These are phyloP conservation scores for Holothuria scabra DNA, from an alignment of 53 echinoderm and acorn worm genomes.

Conservation along the genomic window DNA sequence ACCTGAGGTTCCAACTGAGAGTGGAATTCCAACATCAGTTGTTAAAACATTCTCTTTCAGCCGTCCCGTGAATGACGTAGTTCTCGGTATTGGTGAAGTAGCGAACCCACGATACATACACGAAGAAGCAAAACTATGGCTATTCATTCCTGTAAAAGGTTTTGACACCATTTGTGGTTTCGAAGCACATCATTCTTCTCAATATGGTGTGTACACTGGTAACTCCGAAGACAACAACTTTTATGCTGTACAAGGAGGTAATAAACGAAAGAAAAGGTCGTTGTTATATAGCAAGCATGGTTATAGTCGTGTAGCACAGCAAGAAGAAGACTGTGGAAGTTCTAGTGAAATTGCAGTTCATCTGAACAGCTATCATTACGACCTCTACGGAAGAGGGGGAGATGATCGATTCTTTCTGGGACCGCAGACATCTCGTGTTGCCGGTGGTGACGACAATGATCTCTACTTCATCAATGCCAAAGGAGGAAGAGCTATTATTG, in stretches of 20 bases:
- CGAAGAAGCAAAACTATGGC: conserved; percentile 43
- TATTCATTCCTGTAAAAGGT: conserved; percentile 27
- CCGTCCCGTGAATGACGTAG: conserved; percentile 35
- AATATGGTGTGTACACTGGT: conserved; percentile 31
- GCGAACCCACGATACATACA: conserved; percentile 33
- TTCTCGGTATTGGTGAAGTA: conserved; percentile 43
- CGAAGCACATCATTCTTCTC: background rate
- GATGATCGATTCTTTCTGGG: conserved; percentile 37
- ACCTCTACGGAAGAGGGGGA: conserved; percentile 43
- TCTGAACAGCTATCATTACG: conserved; percentile 34
- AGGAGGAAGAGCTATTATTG: conserved; percentile 25
- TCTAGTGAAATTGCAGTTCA: conserved; percentile 17
- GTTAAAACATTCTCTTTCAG: conserved; percentile 40
- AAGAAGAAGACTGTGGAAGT: conserved; percentile 28
- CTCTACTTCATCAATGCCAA: conserved; percentile 13
- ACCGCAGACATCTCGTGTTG: conserved; percentile 23
- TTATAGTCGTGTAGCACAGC: conserved; percentile 3
- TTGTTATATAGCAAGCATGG: background rate
- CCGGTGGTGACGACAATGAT: conserved; percentile 31
- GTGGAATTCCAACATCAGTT: conserved; percentile 37
- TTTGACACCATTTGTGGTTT: conserved; percentile 39
- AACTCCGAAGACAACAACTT: conserved; percentile 39
- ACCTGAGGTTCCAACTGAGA: conserved; percentile 42
- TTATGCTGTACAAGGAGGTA: conserved; percentile 38
- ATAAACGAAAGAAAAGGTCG: conserved; percentile 7